A percentile compares a stretch with the other conserved stretches of the same genome.
phyloP scores from a whole-genome alignment of 2,113 vertebrate genomes.

The Plecotus auritus region DNA sequence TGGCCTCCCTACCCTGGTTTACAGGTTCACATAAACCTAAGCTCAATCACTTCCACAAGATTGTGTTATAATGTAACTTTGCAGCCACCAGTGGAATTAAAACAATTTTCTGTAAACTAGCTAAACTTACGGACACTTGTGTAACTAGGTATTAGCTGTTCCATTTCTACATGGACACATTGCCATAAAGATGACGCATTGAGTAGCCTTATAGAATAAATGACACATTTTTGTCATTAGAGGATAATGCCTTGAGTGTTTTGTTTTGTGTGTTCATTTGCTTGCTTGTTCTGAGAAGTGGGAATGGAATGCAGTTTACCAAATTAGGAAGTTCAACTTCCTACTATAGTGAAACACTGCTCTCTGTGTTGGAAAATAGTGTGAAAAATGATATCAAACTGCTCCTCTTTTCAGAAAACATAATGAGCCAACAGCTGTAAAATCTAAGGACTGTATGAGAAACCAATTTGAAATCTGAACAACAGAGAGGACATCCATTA shows the following conservation, averaged over 20 bases:
- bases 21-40: not conserved
- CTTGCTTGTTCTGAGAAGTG: not conserved
- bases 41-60: not conserved
- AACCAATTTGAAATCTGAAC: constrained; percentile 58
- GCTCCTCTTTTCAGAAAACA: constrained; percentile 44
- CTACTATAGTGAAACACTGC: not conserved
- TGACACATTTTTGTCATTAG: not conserved
- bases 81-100: not conserved
- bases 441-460: constrained; percentile 47
- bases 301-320: not conserved
- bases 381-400: constrained; percentile 51
- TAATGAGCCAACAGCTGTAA: constrained; percentile 42
- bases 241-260: not conserved
- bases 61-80: not conserved
- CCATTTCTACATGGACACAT: not conserved
- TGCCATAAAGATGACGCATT: not conserved
- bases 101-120: not conserved
- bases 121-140: not conserved
- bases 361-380: not conserved
- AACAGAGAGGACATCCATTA: constrained; percentile 56
- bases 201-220: not conserved
- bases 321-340: constrained; percentile 5
- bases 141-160: not conserved
- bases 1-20: not conserved
- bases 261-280: not conserved